phyloP scores from a whole-genome alignment of 1,140 invertebrate species.

The Drosophila subobscura region DNA sequence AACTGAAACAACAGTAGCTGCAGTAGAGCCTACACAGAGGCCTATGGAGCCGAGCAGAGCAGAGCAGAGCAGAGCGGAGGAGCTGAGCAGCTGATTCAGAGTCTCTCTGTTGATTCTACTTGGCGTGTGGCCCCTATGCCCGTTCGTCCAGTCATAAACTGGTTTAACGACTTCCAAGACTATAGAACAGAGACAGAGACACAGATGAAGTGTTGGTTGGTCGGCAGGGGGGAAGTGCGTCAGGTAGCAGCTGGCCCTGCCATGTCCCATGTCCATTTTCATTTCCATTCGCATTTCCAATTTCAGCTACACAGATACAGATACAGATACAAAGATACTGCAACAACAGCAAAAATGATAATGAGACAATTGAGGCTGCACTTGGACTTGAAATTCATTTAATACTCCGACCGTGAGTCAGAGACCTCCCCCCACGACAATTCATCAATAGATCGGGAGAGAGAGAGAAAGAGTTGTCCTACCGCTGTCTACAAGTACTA shows the following conservation, averaged over 20 bases:
- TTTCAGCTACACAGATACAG: conserved; percentile 14
- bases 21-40: conserved; percentile 5
- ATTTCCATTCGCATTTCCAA: too few species aligned
- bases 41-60: conserved; percentile 17
- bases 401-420: not conserved
- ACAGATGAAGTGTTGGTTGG: not conserved
- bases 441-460: too few species aligned
- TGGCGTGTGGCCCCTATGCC: conserved; percentile 55
- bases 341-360: conserved; percentile 11
- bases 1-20: conserved; percentile 11
- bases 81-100: conserved; percentile 48
- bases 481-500: too few species aligned
- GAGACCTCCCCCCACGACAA: not conserved
- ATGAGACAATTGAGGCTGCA: conserved; percentile 36
- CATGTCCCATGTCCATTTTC: conserved; percentile 17
- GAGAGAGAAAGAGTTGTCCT: too few species aligned
- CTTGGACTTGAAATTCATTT: conserved; percentile 48
- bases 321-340: conserved; percentile 11
- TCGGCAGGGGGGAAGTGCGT: not conserved
- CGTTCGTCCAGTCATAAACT: conserved; percentile 66
- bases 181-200: conserved; percentile 17
- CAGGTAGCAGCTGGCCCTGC: conserved; percentile 5
- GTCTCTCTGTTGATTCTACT: conserved; percentile 69
- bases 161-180: conserved; percentile 72
- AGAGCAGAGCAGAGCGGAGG: conserved; percentile 5